Conservation (phyloP, 2,797 vertebrate genomes). For the Lates japonicus region DNA sequence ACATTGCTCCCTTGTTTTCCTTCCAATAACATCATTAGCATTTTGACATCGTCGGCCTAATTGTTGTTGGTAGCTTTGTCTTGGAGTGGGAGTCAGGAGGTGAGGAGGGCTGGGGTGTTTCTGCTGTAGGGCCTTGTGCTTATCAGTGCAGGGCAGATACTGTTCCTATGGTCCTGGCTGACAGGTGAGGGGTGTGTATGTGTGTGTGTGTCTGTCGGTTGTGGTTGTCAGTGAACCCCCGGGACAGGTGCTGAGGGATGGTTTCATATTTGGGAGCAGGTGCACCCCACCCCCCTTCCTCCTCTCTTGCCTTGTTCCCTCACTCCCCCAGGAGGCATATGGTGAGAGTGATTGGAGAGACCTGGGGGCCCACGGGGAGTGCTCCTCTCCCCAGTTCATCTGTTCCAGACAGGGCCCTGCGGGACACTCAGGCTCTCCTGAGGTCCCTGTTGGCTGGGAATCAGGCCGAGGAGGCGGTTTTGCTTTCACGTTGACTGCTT, state of each 20-base stretch:
- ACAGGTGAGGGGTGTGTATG: conserved; percentile 66
- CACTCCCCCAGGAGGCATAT: conserved; percentile 79
- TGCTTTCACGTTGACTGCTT: conserved; percentile 76
- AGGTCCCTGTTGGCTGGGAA: conserved; percentile 73
- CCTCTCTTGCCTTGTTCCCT: conserved; percentile 63
- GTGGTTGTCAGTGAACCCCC: conserved; percentile 66
- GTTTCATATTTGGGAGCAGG: conserved; percentile 77
- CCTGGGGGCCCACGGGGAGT: conserved; percentile 68
- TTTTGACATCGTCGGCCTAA: conserved; percentile 73
- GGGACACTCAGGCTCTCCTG: conserved; percentile 70
- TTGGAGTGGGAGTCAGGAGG: conserved; percentile 39
- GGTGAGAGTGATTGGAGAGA: conserved; percentile 82
- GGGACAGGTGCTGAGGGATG: conserved; percentile 80
- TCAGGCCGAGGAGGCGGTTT: conserved; percentile 67
- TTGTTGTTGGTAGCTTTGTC: conserved; percentile 67
- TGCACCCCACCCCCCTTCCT: conserved; percentile 59
- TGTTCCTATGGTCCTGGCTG: conserved; percentile 69
- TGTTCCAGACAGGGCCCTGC: conserved; percentile 79
- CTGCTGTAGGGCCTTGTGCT: conserved; percentile 72
- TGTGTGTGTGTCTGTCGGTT: conserved; percentile 42
- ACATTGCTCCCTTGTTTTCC: conserved; percentile 35
- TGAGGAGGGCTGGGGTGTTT: conserved; percentile 23
- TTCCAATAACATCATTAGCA: conserved; percentile 72
- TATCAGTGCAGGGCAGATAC: conserved; percentile 79
- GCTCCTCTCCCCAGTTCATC: conserved; percentile 80